Evolutionary conservation across 2,797 vertebrate species (phyloP), one percentile per base, ranked within the genome.

Genomic region (Yasuhikotakia modesta): DNA sequence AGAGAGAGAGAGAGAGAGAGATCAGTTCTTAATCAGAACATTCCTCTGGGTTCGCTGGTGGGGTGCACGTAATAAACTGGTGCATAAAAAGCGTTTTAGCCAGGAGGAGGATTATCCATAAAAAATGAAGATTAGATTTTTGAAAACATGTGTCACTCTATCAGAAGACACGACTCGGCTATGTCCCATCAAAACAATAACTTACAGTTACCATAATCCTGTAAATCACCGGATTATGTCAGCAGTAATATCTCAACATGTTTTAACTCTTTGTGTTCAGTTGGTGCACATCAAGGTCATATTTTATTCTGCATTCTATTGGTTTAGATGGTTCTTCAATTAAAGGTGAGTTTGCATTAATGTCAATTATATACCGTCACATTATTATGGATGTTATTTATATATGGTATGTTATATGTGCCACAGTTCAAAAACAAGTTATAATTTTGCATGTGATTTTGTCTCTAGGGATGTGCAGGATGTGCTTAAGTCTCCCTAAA

Each of bases 81-180:
- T 35, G 48, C 50, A 27, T 46, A 43, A 45, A 43, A 39, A 45
- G 66, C 12, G 76, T 52, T 70, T 72, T 58, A 43, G 84, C 87
- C 85, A 87, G 39, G 11, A 10, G 84, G 83, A 76, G 86, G 86
- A 91, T 90, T 86, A 88, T 86, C 80, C 78, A 63, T 72, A n/a
- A 82, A 73, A 80, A 74, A 70, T 39, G 82, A 84, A 87, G 85
- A 92, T 87, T 87, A 88, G 82, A 89, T 86, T 70, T 76, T 82
- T 77, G 71, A 70, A 87, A 91, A 88, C 88, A 89, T 87, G 87
- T 87, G 87, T 80, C 70, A 43, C 77, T 70, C 69, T 87, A 65
- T 66, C 80, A 82, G 86, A 73, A 87, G 73, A 46, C 71, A 70
- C 35, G 52, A 39, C 76, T 83, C 63, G 81, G 82, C 70, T 85